Percentiles rank a stretch among this genome's conserved stretches.
phyloP scores from a whole-genome alignment of 2,113 vertebrate genomes.

The Amia ocellicauda region DNA sequence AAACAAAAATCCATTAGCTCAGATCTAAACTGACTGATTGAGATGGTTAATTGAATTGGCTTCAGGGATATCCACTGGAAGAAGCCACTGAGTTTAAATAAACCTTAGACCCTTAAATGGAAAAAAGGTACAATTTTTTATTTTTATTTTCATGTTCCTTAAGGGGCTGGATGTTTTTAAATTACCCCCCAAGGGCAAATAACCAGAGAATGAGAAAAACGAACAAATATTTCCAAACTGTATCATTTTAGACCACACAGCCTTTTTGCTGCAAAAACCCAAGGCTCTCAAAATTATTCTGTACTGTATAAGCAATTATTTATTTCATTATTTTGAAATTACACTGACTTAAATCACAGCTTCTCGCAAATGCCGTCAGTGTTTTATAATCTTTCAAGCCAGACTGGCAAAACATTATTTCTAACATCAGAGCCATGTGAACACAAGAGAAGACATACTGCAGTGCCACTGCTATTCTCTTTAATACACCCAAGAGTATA shows the following conservation, averaged over 20 bases:
- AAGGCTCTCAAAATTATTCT: not conserved
- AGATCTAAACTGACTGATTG: not conserved
- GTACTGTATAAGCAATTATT: too few relatives aligned
- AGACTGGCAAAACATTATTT: not conserved
- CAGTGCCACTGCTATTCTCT: not conserved
- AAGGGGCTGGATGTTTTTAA: not conserved
- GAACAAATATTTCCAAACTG: too few relatives aligned
- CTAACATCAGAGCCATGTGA: not conserved
- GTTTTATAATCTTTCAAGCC: constrained; percentile 2
- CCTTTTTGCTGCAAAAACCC: not conserved
- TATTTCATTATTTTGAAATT: not conserved
- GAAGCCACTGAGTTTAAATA: not conserved
- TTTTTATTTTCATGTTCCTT: not conserved
- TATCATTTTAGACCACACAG: too few relatives aligned
- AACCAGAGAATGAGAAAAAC: not conserved
- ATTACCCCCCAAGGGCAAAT: not conserved
- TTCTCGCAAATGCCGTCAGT: not conserved
- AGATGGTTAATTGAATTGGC: not conserved
- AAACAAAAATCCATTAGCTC: not conserved
- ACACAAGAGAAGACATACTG: not conserved
- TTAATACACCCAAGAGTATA: not conserved
- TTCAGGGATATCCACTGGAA: not conserved
- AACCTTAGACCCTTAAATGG: constrained; percentile 6
- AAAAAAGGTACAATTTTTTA: not conserved
- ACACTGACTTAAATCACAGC: not conserved